Percentiles rank a stretch among this genome's conserved stretches.
phyloP scores from a whole-genome alignment of 2,797 vertebrate species.

The Cyprinella venusta region DNA sequence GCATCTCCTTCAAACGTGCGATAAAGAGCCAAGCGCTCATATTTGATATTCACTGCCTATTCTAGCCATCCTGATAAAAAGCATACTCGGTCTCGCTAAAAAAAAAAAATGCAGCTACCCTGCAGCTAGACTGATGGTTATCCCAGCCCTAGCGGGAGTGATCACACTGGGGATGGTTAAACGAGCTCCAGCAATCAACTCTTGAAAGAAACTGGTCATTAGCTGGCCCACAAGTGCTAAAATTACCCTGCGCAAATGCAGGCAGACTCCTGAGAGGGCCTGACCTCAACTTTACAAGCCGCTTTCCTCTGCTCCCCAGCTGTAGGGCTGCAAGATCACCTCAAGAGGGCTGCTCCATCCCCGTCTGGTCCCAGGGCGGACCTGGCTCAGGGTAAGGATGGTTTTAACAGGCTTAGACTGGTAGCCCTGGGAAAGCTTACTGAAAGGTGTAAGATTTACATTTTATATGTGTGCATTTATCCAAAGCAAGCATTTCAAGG shows the following conservation, averaged over 20 bases:
- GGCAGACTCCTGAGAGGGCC: slow-evolving; percentile 27
- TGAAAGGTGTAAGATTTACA: neutral
- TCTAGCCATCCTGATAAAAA: slow-evolving; percentile 32
- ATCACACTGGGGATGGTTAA: slow-evolving; percentile 50
- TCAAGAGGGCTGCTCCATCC: slow-evolving; percentile 27
- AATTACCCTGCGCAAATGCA: slow-evolving; percentile 33
- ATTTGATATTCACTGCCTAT: slow-evolving; percentile 30
- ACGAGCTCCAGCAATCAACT: slow-evolving; percentile 46
- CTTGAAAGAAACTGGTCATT: slow-evolving; percentile 47
- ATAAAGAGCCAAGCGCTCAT: slow-evolving; percentile 28
- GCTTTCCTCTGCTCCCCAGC: neutral
- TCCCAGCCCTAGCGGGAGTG: slow-evolving; percentile 31
- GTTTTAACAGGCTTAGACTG: slow-evolving; percentile 32
- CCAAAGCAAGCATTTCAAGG: too few species aligned
- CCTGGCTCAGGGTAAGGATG: slow-evolving; percentile 15
- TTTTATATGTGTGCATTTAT: too few species aligned
- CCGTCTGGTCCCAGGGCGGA: slow-evolving; percentile 15
- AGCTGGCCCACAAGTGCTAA: slow-evolving; percentile 47
- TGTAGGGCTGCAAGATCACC: slow-evolving; percentile 31
- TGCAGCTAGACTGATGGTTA: slow-evolving; percentile 46
- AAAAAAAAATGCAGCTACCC: slow-evolving; percentile 2
- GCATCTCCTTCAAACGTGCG: slow-evolving; percentile 65
- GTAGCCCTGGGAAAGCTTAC: slow-evolving; percentile 19
- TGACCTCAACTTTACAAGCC: slow-evolving; percentile 46
- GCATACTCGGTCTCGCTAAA: neutral